These are phyloP conservation scores for Blera fallax DNA, from an alignment of 2,888 invertebrate species.

Conservation along the genomic window DNA sequence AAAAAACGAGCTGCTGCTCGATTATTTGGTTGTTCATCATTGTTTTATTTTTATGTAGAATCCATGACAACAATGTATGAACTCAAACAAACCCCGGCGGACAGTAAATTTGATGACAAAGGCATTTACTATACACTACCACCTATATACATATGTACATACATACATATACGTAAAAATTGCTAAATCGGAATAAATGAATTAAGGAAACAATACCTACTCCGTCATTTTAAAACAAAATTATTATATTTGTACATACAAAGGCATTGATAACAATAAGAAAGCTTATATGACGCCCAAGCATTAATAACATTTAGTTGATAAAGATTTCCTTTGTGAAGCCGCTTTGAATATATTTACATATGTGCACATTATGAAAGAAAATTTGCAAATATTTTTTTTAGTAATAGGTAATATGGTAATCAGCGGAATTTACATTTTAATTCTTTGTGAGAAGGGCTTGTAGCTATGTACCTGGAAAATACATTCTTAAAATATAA, in stretches of 20 bases:
- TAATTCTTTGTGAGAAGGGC: too few relatives aligned
- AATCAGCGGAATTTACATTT: too few relatives aligned
- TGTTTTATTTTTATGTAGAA: background rate
- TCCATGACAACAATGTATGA: background rate
- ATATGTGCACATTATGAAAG: too few relatives aligned
- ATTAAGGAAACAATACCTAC: background rate
- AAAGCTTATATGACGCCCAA: background rate
- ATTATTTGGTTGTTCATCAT: background rate
- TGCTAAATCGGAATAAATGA: background rate
- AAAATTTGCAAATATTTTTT: background rate
- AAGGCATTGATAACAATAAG: background rate
- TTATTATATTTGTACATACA: background rate
- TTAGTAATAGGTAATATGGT: too few relatives aligned
- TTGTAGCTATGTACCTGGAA: too few relatives aligned
- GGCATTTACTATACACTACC: background rate
- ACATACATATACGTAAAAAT: background rate
- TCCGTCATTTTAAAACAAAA: background rate
- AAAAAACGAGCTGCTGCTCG: background rate
- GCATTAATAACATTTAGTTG: background rate
- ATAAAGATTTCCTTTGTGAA: slow-evolving; percentile 2
- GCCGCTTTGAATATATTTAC: background rate
- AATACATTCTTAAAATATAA: too few relatives aligned
- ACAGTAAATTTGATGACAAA: background rate
- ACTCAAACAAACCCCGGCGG: background rate
- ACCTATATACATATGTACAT: background rate